Evolutionary conservation across 2,888 invertebrate genomes (phyloP), one percentile per base, ranked within the genome.

Genomic region (Eristalis arbustorum): DNA sequence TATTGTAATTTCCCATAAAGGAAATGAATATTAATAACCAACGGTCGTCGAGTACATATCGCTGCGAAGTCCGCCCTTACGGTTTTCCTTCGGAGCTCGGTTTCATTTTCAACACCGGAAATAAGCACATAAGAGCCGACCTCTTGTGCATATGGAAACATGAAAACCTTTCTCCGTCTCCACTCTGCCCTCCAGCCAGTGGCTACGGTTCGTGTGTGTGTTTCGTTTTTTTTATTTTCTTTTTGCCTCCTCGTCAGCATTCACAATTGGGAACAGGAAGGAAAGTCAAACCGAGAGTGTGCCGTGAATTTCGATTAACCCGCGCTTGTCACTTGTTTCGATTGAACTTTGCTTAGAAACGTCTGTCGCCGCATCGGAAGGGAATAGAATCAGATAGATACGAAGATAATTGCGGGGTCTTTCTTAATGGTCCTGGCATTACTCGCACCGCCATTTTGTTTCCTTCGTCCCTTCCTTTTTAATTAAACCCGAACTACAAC

Each of bases 181-280:
- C n/a, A 34, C 34, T 66, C 49, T 18, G 18, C 13, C 40, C 40
- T 4, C 40, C 40, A 42, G 3, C 40, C 42, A n/a, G n/a, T 49
- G 49, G n/a, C 49, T 18, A 18, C 18, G 8, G 49, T 14, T 42
- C 1, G 18, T 49, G 40, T 25, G 25, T 61, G 31, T 31, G 11
- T 18, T 57, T n/a, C n/a, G n/a, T n/a, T 11, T 57, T 73, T 34
- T 61, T 34, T 23, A 14, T 37, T 64, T 67, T 6, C 40, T 66
- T 13, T 59, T 5, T 37, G 1, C 10, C 13, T 37, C 13, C 49
- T 72, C 56, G 34, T 77, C 63, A 61, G 23, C 56, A 75, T 64
- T 76, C 68, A 77, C 82, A 78, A 85, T 85, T 85, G 82, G 77
- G 85, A 85, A 87, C 87, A 87, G 87, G 87, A 87, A 87, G 87